Conservation (phyloP, 2,113 vertebrate species). For the Dolichallabes microphthalmus region DNA sequence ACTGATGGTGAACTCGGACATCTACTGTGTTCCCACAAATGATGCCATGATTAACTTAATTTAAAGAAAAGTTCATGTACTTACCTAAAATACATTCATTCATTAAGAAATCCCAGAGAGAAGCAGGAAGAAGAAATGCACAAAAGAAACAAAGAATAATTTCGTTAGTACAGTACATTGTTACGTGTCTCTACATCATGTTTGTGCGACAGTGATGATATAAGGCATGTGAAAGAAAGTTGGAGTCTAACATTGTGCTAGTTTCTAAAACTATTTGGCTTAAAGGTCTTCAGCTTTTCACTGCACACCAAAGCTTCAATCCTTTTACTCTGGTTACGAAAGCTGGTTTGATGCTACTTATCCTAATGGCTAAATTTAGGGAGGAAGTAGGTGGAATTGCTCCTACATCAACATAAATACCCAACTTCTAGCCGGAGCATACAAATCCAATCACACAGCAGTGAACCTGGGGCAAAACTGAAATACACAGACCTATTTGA, state of each 20-base stretch:
- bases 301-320: conserved; percentile 1
- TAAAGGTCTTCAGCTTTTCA: neutral
- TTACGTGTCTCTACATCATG: neutral
- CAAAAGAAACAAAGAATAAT: neutral
- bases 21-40: too few relatives aligned
- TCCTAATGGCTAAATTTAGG: conserved; percentile 23
- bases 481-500: conserved; percentile 5
- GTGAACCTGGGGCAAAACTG: conserved; percentile 17
- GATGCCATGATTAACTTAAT: neutral
- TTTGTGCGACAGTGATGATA: neutral
- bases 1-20: neutral
- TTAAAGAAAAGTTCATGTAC: neutral
- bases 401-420: conserved; percentile 17
- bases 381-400: conserved; percentile 18
- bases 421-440: neutral
- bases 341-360: conserved; percentile 18
- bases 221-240: neutral
- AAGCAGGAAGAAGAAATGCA: neutral
- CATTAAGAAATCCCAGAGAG: neutral
- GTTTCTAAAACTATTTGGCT: neutral
- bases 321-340: neutral
- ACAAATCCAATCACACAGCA: conserved; percentile 15
- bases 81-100: conserved; percentile 34
- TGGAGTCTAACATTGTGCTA: neutral
- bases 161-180: neutral